A percentile compares a stretch with the other conserved stretches of the same genome.
Evolutionary conservation across 2,113 vertebrate species (phyloP).

Genomic region (Podilymbus podiceps): DNA sequence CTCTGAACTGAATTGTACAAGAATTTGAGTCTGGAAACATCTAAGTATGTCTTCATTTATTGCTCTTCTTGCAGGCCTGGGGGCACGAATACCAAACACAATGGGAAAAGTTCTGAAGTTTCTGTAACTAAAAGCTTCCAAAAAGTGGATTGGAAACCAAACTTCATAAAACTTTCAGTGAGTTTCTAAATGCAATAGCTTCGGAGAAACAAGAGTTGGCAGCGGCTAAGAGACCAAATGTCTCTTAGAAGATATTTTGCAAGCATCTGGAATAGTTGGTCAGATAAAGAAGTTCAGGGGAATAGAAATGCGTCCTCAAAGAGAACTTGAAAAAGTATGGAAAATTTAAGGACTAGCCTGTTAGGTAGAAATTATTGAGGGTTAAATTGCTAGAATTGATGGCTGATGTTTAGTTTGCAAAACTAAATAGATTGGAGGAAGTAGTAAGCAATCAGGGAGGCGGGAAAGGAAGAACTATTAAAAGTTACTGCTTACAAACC

Average conservation of each 20-base stretch:
- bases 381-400: neutral
- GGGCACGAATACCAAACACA: conserved; percentile 19
- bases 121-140: conserved; percentile 9
- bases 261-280: neutral
- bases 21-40: conserved; percentile 1
- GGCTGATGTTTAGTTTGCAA: neutral
- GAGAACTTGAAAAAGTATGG: neutral
- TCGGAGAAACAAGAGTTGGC: conserved; percentile 15
- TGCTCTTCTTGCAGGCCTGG: conserved; percentile 8
- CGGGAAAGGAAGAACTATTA: neutral
- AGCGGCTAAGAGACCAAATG: neutral
- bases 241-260: neutral
- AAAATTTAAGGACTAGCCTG: neutral
- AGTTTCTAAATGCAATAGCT: neutral
- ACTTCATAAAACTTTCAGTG: neutral
- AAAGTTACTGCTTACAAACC: neutral
- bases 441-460: neutral
- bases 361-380: neutral
- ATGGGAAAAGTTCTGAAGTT: conserved; percentile 20
- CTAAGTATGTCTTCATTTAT: conserved; percentile 9
- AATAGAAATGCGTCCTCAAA: neutral
- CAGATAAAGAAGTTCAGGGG: neutral
- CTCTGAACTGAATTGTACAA: neutral
- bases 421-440: neutral
- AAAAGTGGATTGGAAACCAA: conserved; percentile 19